Conservation (phyloP, 2,797 vertebrate genomes). For the Hypotaenidia philippensis region DNA sequence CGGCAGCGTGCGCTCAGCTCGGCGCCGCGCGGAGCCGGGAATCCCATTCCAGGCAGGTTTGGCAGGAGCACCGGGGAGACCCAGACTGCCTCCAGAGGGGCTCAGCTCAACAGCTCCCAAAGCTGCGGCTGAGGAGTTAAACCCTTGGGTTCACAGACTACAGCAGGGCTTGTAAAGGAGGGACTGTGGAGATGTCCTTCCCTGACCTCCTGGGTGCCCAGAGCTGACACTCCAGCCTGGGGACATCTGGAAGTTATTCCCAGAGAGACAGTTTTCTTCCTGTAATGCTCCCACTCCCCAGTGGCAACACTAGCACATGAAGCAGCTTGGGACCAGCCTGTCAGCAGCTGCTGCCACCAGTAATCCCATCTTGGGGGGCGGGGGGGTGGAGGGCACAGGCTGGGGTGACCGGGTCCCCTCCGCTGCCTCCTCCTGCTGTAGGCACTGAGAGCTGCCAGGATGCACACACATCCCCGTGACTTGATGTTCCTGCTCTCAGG, state of each 20-base stretch:
- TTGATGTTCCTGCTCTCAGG: background rate
- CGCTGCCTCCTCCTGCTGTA: background rate
- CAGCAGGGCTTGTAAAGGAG: background rate
- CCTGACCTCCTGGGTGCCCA: background rate
- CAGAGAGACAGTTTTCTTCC: background rate
- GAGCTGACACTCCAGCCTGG: background rate
- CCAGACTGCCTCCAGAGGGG: background rate
- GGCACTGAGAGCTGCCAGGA: background rate
- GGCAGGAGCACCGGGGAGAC: background rate
- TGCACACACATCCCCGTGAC: accelerated
- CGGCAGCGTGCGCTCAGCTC: accelerated
- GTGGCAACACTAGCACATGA: background rate
- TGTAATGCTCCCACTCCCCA: accelerated
- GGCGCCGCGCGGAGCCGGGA: accelerated
- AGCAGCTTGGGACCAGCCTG: background rate
- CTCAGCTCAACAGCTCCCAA: background rate
- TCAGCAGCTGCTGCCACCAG: accelerated
- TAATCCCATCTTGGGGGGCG: background rate
- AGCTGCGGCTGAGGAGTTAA: background rate
- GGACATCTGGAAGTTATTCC: background rate
- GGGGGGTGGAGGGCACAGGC: background rate
- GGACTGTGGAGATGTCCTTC: background rate
- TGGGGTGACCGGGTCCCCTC: background rate
- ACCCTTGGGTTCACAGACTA: background rate
- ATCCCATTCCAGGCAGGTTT: accelerated